Percentiles rank a stretch among this genome's conserved stretches.
These are phyloP conservation scores for Schizothorax lantsangensis DNA, from an alignment of 2,797 vertebrate genomes.

Conservation along the genomic window DNA sequence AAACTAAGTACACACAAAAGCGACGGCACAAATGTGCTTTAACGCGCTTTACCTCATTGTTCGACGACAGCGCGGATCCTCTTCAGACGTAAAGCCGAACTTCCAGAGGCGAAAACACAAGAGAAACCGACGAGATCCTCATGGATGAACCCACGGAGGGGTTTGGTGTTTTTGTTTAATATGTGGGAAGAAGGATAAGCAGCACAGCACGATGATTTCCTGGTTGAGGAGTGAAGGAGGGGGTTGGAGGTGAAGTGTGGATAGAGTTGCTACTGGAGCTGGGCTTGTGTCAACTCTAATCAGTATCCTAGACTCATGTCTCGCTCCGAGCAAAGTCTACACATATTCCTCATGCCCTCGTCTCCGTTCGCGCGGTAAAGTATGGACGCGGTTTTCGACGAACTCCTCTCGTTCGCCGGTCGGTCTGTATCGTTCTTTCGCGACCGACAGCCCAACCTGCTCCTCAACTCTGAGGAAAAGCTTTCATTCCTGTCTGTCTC, in stretches of 20 bases:
- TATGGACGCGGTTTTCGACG: conserved; percentile 14
- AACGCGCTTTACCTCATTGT: conserved; percentile 83
- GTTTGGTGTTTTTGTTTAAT: conserved; percentile 65
- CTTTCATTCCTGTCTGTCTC: conserved; percentile 61
- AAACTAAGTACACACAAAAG: conserved; percentile 69
- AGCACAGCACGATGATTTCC: conserved; percentile 84
- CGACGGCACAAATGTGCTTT: conserved; percentile 65
- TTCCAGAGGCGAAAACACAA: conserved; percentile 60
- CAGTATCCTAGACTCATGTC: conserved; percentile 68
- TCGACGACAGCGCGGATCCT: conserved; percentile 76
- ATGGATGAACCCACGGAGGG: conserved; percentile 69
- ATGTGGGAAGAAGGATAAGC: conserved; percentile 64
- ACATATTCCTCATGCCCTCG: conserved; percentile 8
- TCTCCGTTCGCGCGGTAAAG: conserved; percentile 11
- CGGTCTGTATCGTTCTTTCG: conserved; percentile 61
- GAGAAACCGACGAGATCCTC: conserved; percentile 54
- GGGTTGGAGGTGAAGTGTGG: conserved; percentile 60
- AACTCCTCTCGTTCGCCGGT: conserved; percentile 54
- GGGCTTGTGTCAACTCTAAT: conserved; percentile 81
- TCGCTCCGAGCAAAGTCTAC: conserved; percentile 36
- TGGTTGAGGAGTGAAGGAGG: conserved; percentile 77
- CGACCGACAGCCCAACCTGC: conserved; percentile 71
- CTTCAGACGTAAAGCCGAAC: conserved; percentile 67
- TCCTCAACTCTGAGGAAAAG: conserved; percentile 70
- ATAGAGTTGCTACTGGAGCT: conserved; percentile 77